Base-by-base conservation (phyloP, 2,797 vertebrate genomes). In the Echiichthys vipera region DNA sequence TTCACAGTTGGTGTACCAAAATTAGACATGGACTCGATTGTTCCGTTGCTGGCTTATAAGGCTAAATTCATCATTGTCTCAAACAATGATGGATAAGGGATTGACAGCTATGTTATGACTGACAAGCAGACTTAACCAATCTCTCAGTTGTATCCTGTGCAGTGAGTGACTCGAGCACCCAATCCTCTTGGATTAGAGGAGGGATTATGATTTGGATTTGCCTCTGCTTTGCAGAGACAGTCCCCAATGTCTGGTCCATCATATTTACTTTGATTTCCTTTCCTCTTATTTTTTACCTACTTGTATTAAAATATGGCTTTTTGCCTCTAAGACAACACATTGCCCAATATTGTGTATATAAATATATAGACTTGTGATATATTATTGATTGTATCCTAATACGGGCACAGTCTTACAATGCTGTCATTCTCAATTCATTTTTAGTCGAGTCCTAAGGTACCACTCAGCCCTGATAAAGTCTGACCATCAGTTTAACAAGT, bases 131-230 rank as follows among this genome's bases (percentile, higher is more conserved):
- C 5, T 86, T 80, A 90, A 91, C 93, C 94, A 94, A 90, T 95
- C 90, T 86, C 74, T 82, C 81, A 73, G 57, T 79, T 80, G 83
- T 72, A 86, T 88, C 77, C 81, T 76, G 59, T 77, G 74, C 78
- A 85, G 51, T 85, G 83, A 87, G 75, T 86, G n/a, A n/a, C n/a
- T 72, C 82, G 77, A 86, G 71, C 79, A 78, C 78, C 94, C 94
- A 94, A 94, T 95, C 92, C 88, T 88, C 66, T 88, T 87, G 87
- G 90, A 91, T 92, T 91, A 91, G 91, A 93, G 93, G 92, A 90
- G 93, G 93, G 89, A 92, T 92, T 93, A 92, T 86, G 73, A 82
- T 86, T 89, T 84, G 86, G 91, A 92, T 93, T 92, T 93, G 83
- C 81, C 77, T 89, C 81, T 83, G 82, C 54, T 84, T 90, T 87